Evolutionary conservation across 1,140 invertebrate genomes (phyloP).

Genomic region (Brachionus plicatilis): DNA sequence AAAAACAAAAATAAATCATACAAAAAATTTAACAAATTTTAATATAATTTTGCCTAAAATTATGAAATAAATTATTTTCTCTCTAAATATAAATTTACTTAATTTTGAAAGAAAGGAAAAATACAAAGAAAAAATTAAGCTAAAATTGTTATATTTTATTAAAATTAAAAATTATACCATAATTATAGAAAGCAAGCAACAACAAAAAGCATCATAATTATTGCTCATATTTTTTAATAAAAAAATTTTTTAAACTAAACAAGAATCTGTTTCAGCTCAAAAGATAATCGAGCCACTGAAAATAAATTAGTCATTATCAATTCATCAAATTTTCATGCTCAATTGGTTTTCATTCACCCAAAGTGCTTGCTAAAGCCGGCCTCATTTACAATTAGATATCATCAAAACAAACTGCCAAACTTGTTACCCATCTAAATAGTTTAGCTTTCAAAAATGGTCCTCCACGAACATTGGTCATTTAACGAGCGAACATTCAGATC

Average conservation of each 20-base stretch:
- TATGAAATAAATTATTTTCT: not conserved
- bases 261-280: not conserved
- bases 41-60: not conserved
- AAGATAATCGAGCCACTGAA: not conserved
- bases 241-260: not conserved
- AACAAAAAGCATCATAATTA: not conserved
- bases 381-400: not conserved
- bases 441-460: conserved; percentile 29
- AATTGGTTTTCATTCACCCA: not conserved
- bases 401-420: not conserved
- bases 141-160: not conserved
- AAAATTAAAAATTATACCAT: not conserved
- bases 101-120: not conserved
- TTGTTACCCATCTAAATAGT: not conserved
- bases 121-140: not conserved
- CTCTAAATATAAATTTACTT: not conserved
- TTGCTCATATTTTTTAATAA: not conserved
- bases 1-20: not conserved
- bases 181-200: not conserved
- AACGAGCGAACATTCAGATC: conserved; percentile 28
- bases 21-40: not conserved
- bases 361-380: not conserved
- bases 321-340: not conserved
- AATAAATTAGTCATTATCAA: not conserved
- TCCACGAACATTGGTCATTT: conserved; percentile 27